Percentiles rank a stretch among this genome's conserved stretches.
Conservation (phyloP, 2,113 vertebrate species). For the Paradoxurus hermaphroditus region DNA sequence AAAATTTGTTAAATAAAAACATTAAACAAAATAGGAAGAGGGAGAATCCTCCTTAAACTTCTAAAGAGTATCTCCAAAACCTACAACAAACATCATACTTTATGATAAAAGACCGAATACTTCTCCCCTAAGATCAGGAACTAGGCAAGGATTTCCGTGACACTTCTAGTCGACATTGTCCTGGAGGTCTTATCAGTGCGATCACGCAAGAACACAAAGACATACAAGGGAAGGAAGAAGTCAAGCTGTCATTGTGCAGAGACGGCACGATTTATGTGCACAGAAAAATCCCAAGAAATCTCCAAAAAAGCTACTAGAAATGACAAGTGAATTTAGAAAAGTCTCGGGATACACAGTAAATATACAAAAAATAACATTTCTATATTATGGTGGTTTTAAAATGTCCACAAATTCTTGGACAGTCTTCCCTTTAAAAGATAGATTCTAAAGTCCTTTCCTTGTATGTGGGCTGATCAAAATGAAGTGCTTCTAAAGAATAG, state of each 20-base stretch:
- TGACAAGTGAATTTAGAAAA: background rate
- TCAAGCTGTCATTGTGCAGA: background rate
- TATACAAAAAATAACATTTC: background rate
- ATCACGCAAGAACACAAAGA: background rate
- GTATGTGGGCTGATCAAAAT: background rate
- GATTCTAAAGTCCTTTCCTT: background rate
- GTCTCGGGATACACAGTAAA: background rate
- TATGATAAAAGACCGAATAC: background rate
- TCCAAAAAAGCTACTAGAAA: background rate
- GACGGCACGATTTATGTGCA: background rate
- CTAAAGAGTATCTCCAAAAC: background rate
- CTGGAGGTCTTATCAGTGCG: background rate
- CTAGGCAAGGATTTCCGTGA: background rate
- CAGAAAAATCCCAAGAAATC: background rate
- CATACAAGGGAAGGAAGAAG: background rate
- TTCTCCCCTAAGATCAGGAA: background rate
- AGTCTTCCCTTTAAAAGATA: background rate
- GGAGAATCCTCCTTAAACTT: background rate
- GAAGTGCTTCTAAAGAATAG: conserved; percentile 9
- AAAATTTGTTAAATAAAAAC: background rate
- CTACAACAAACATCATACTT: background rate
- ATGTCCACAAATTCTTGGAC: background rate
- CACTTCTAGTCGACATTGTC: background rate
- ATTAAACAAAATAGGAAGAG: background rate
- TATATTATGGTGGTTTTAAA: background rate